These are phyloP conservation scores for Ectropis grisescens DNA, from an alignment of 1,140 invertebrate genomes.

Conservation along the genomic window DNA sequence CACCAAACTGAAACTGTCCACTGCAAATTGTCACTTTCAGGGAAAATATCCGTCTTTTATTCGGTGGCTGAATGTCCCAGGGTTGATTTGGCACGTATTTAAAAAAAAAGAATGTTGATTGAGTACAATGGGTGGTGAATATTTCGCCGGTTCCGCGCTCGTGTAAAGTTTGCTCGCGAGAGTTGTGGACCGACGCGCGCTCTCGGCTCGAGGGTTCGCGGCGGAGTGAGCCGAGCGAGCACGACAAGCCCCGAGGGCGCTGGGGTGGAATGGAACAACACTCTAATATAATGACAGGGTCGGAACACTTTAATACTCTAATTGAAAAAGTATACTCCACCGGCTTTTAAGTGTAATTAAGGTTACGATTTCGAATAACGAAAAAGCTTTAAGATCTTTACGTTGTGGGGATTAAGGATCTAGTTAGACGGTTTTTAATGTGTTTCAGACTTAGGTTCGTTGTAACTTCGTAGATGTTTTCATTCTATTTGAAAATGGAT, in stretches of 20 bases:
- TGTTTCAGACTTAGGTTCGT: too few relatives aligned
- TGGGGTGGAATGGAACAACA: conserved; percentile 58
- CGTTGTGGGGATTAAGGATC: too few relatives aligned
- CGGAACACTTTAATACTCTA: conserved; percentile 67
- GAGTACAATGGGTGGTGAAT: too few relatives aligned
- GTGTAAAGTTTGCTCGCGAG: conserved; percentile 52
- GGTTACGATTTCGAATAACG: conserved; percentile 15
- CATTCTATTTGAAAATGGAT: too few relatives aligned
- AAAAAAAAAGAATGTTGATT: too few relatives aligned
- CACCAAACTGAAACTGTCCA: too few relatives aligned
- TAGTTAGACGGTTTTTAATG: too few relatives aligned
- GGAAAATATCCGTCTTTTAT: too few relatives aligned
- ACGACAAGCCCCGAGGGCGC: conserved; percentile 17
- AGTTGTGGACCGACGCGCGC: conserved; percentile 19
- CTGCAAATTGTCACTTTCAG: not conserved
- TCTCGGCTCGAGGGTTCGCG: conserved; percentile 22
- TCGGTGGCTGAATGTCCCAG: conserved; percentile 1
- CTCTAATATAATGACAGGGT: conserved; percentile 66
- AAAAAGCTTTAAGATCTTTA: not conserved
- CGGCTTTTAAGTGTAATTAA: conserved; percentile 41
- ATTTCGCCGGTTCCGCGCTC: conserved; percentile 11
- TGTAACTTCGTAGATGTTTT: too few relatives aligned
- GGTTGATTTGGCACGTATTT: too few relatives aligned
- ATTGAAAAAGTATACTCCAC: conserved; percentile 61
- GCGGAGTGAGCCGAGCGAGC: conserved; percentile 42